Evolutionary conservation across 2,797 vertebrate genomes (phyloP), one percentile per base, ranked within the genome.

Genomic region (Sibirionetta formosa): DNA sequence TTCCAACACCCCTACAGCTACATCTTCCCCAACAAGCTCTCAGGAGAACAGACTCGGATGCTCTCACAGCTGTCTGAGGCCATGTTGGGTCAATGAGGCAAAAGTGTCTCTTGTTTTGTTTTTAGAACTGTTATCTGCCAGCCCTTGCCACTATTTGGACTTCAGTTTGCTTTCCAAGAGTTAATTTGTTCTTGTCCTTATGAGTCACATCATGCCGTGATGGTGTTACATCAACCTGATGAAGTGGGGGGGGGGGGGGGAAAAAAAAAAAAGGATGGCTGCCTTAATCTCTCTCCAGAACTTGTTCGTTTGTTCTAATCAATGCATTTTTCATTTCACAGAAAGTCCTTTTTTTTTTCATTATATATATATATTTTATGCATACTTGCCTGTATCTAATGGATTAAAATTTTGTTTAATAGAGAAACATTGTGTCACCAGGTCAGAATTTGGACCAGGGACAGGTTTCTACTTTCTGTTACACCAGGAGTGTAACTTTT

Each of bases 401-500:
- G 64, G 82, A 82, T 71, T 77, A 78, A 79, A 50, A 66, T 76
- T 33, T 16, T 86, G 35, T 22, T 51, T 61, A 75, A 44, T 51
- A 33, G 83, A 64, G 40, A 90, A 14, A 53, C 4, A 2, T 40
- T 53, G 42, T 71, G 72, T 9, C 26, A 48, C 48, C 24, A 81
- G 48, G 36, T 79, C 26, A 83, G 72, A 92, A 65, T 94, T 65
- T 88, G 72, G 68, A 96, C 61, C 42, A 88, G 38, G 31, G 80
- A 54, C 18, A 68, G 4, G 19, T 72, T 97, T 96, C 71, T 90
- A n/a, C 93, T 97, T 97, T 92, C 54, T 85, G 70, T 96, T 96
- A 86, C 95, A 83, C 86, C 75, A 83, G 80, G 61, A 96, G 88
- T 36, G 20, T 48, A 40, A 24, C 93, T 86, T 94, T 93, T 94